Evolutionary conservation across 2,797 vertebrate genomes (phyloP).

Genomic region (Pangasius mekongensis): DNA sequence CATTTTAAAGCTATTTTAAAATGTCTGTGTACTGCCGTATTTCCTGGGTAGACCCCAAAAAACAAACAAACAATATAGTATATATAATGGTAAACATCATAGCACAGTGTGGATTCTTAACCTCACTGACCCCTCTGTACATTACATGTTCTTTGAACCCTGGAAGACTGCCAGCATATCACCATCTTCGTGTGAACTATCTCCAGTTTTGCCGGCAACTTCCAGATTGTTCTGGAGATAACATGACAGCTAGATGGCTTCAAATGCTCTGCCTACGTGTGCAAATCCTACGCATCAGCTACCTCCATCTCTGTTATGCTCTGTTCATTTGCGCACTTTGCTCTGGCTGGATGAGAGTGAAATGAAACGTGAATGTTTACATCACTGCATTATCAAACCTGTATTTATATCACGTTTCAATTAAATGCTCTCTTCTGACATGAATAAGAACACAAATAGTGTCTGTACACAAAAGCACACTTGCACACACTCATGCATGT

Average conservation of each 20-base stretch:
- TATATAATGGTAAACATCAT: background rate
- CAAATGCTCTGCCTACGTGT: conserved; percentile 47
- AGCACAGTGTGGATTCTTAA: background rate
- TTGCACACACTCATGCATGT: background rate
- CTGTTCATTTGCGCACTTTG: conserved; percentile 33
- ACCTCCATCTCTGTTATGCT: conserved; percentile 38
- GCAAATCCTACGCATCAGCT: conserved; percentile 35
- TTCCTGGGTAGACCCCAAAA: background rate
- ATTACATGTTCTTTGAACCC: conserved; percentile 16
- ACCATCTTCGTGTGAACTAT: conserved; percentile 35
- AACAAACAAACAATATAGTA: background rate
- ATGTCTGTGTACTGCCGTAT: background rate
- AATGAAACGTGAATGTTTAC: conserved; percentile 30
- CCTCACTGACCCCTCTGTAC: conserved; percentile 30
- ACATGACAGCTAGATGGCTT: conserved; percentile 51
- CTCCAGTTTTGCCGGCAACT: conserved; percentile 29
- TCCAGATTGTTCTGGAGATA: conserved; percentile 53
- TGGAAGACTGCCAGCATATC: conserved; percentile 43
- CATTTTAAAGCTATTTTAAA: background rate
- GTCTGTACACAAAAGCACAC: background rate
- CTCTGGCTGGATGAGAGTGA: conserved; percentile 44
- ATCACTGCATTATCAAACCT: conserved; percentile 39
- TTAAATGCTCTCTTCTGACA: background rate
- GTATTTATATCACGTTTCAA: conserved; percentile 11
- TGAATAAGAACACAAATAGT: background rate